Conservation (phyloP, 2,888 invertebrate genomes). For the Coelopa pilipes region DNA sequence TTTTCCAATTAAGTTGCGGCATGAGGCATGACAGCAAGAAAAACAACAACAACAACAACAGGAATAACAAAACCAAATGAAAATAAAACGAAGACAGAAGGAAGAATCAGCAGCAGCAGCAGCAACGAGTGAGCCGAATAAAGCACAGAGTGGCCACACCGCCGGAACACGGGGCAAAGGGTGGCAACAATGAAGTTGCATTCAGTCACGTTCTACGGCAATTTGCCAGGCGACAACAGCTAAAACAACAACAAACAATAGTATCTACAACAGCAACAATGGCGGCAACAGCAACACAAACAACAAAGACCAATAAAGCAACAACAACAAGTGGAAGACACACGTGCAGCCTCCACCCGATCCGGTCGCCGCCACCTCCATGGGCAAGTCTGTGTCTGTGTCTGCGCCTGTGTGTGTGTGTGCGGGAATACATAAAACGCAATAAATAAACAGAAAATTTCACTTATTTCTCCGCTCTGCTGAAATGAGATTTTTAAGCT, state of each 20-base stretch:
- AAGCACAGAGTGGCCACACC: not conserved
- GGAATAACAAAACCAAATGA: too few species aligned
- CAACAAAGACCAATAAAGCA: not conserved
- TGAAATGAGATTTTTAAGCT: too few species aligned
- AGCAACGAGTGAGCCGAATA: too few species aligned
- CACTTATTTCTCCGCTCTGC: not conserved
- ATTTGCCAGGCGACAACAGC: slow-evolving; percentile 53
- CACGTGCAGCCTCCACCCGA: not conserved
- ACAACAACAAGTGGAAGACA: not conserved
- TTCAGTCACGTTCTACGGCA: slow-evolving; percentile 62
- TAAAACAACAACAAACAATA: slow-evolving; percentile 8
- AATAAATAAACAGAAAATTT: slow-evolving; percentile 24
- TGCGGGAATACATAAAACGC: not conserved
- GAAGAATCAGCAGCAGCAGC: too few species aligned
- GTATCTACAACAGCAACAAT: not conserved
- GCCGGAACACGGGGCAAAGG: not conserved
- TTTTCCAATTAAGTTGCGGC: slow-evolving; percentile 61
- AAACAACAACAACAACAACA: too few species aligned
- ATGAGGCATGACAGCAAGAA: slow-evolving; percentile 32
- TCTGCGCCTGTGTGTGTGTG: not conserved
- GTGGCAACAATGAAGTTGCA: slow-evolving; percentile 51
- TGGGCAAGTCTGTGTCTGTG: not conserved
- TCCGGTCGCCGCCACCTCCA: not conserved
- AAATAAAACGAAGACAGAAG: too few species aligned
- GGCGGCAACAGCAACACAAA: not conserved